Evolutionary conservation across 1,140 invertebrate species (phyloP), one percentile per base, ranked within the genome.

Genomic region (Pentalonia nigronervosa): DNA sequence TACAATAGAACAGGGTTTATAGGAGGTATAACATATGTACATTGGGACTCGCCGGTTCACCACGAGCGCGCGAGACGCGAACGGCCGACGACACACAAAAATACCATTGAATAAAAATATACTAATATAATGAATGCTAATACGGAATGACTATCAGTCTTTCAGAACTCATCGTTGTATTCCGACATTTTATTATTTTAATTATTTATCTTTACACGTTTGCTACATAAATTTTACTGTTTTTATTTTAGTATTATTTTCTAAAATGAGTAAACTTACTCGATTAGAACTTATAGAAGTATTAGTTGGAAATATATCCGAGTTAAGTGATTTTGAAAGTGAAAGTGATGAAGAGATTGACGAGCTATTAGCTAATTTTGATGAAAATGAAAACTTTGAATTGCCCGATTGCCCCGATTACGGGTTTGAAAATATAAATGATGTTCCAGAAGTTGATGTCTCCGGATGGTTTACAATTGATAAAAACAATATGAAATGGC

Each of bases 251-350:
- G 20, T 21, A 53, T 53, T 53, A 53, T 53, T 53, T 53, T 88
- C 48, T 88, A 88, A 88, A 41, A 88, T 88, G 86, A 88, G 47
- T 88, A 50, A 88, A 88, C n/a, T 88, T 9, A 88, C 86, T 48
- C 9, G n/a, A n/a, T 25, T 48, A 34, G 23, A 88, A 48, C 48
- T 88, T 48, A 50, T 88, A 8, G 47, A 88, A 30, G 7, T 88
- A 88, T 30, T 88, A 25, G 86, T 50, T 41, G 86, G 23, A 88
- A n/a, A 88, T 50, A 88, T 88, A 34, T 88, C 86, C 20, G 20
- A 53, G 50, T 21, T 53, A 53, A 21, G 50, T 17, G 86, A 88
- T n/a, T 50, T 50, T 4, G 48, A 50, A 30, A 47, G 25, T 50
- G 21, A 83, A 8, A 83, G 25, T 88, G 25, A 88, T n/a, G 86